These are phyloP conservation scores for Petrocephalus sullivani DNA, from an alignment of 2,797 vertebrate species.

Conservation along the genomic window DNA sequence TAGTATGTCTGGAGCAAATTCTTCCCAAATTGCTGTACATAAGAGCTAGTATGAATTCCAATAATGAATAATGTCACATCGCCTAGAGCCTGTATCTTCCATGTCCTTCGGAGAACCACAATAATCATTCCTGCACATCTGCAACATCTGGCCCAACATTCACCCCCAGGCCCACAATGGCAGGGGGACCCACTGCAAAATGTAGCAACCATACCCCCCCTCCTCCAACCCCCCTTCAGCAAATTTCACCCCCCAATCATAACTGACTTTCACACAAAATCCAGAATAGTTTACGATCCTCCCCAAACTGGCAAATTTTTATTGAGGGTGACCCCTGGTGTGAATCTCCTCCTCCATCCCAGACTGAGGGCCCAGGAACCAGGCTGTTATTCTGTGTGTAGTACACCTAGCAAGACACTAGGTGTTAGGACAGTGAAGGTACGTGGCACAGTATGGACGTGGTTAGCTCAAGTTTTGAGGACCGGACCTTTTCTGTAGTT, in stretches of 20 bases:
- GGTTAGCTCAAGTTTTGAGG: not conserved
- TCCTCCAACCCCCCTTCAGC: too few species aligned
- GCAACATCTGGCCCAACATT: not conserved
- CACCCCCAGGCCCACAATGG: not conserved
- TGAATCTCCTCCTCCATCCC: not conserved
- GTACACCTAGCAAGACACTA: not conserved
- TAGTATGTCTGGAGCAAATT: not conserved
- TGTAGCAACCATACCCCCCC: not conserved
- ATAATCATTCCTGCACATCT: not conserved
- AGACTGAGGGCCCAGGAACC: not conserved
- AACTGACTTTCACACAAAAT: too few species aligned
- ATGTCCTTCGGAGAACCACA: not conserved
- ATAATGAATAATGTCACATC: not conserved
- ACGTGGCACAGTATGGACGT: not conserved
- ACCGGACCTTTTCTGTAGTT: not conserved
- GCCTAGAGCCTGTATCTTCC: not conserved
- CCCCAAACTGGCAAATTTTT: too few species aligned
- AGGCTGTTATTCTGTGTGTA: not conserved
- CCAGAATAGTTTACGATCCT: too few species aligned
- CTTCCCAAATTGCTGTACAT: not conserved
- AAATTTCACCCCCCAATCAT: too few species aligned
- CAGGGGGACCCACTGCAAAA: not conserved
- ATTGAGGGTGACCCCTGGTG: too few species aligned
- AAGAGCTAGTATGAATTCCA: not conserved
- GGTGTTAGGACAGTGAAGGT: not conserved